These are phyloP conservation scores for Drosophila demipolita DNA, from an alignment of 2,888 invertebrate species.

Conservation along the genomic window DNA sequence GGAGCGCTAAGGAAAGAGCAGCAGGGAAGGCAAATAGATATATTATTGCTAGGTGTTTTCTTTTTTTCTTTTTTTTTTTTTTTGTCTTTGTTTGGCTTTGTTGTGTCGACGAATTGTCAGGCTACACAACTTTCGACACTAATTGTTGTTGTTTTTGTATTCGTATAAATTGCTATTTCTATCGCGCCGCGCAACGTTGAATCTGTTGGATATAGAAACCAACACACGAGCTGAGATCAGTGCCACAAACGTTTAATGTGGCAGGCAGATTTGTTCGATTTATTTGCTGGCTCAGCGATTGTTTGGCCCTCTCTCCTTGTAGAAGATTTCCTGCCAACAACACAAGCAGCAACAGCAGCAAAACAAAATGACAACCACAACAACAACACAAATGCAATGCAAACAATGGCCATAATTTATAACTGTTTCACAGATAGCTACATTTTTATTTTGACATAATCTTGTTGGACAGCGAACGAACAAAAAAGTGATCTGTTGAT, in stretches of 20 bases:
- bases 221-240: constrained; percentile 52
- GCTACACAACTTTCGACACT: constrained; percentile 44
- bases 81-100: not conserved
- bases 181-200: constrained; percentile 8
- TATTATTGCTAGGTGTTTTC: constrained; percentile 5
- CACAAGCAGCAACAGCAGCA: constrained; percentile 4
- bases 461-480: not conserved
- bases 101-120: constrained; percentile 38
- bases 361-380: constrained; percentile 10
- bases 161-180: constrained; percentile 31
- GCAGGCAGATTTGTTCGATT: constrained; percentile 60
- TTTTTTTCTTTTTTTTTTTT: not conserved
- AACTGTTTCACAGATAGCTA: constrained; percentile 12
- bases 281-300: constrained; percentile 34
- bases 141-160: constrained; percentile 36
- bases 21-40: not conserved
- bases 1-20: not conserved
- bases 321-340: constrained; percentile 53
- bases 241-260: constrained; percentile 68
- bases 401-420: constrained; percentile 27
- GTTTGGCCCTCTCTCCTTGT: constrained; percentile 40
- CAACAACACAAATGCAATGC: constrained; percentile 10
- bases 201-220: constrained; percentile 19
- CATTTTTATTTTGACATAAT: not conserved
- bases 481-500: not conserved